Base-by-base conservation (phyloP, 2,888 invertebrate species). In the Agapostemon virescens region DNA sequence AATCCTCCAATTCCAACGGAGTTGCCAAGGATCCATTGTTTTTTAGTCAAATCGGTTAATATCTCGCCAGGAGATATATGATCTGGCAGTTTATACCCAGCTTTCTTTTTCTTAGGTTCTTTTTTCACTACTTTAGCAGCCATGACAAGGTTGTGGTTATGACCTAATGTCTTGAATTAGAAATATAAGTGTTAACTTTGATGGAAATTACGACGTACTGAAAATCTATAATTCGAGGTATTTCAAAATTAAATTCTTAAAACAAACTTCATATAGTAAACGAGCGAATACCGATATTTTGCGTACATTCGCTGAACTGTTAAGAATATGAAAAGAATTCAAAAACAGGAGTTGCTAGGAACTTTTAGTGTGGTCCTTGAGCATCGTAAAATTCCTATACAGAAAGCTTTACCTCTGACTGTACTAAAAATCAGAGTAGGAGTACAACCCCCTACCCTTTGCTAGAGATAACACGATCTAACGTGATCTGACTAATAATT, bases 1-100 rank as follows among this genome's bases (percentile, higher is more conserved):
- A 98, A 98, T 17, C 98, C 98, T 0, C 98, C 98, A 76, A 96
- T 94, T 0, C 98, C 98, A 80, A 98, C 97, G 0, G 98, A 96
- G 20, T 95, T 94, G 0, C 98, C 98, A 77, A 98, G 94, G 84
- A 95, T 95, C 98, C 98, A 99, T 91, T 96, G 94, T 83, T 96
- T 96, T 91, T 97, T 97, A 17, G 93, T 92, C 45, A 96, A 92
- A 93, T 98, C 98, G 55, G 94, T 94, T 55, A 99, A 93, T 73
- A 97, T 93, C 92, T 96, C 96, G 11, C 98, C 98, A 68, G 93
- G 91, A 7, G 96, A 95, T 85, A 97, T 95, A 23, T 95, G 95
- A 84, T 95, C 96, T 4, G 97, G 96, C 93, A 96, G 94, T 91
- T 94, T 93, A 88, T 95, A 94, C 9, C 93, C 93, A 87, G 92